Percentiles rank a stretch among this genome's conserved stretches.
Evolutionary conservation across 2,888 invertebrate genomes (phyloP).

Genomic region (Tenthredo mesomela): DNA sequence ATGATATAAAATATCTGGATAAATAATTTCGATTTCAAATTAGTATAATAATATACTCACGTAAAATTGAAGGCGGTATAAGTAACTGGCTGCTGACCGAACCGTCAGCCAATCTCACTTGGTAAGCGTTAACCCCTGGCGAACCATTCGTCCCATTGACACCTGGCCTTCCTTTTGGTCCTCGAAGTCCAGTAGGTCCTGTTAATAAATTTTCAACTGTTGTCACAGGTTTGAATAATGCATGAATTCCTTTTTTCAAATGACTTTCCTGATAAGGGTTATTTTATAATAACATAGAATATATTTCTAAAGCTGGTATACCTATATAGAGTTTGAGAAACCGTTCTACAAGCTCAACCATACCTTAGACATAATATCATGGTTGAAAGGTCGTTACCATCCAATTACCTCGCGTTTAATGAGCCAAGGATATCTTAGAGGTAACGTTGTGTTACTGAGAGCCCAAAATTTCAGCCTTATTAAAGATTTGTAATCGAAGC

Average conservation of each 20-base stretch:
- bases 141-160: slow-evolving; percentile 81
- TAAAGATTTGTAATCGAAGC: slow-evolving; percentile 28
- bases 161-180: slow-evolving; percentile 85
- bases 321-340: not conserved
- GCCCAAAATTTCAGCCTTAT: not conserved
- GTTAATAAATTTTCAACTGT: not conserved
- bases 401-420: slow-evolving; percentile 43
- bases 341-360: not conserved
- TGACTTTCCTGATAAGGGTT: too few relatives aligned
- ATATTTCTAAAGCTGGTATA: too few relatives aligned
- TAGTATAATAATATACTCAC: slow-evolving; percentile 80
- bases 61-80: slow-evolving; percentile 92
- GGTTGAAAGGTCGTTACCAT: slow-evolving; percentile 43
- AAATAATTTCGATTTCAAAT: not conserved
- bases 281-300: too few relatives aligned
- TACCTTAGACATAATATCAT: not conserved
- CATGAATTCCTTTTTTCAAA: too few relatives aligned
- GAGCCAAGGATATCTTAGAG: slow-evolving; percentile 7
- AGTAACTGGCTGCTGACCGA: slow-evolving; percentile 83
- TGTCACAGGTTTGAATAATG: too few relatives aligned
- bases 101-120: slow-evolving; percentile 82
- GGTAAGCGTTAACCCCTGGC: slow-evolving; percentile 90
- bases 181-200: slow-evolving; percentile 79
- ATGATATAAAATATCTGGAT: not conserved
- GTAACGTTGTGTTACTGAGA: not conserved